These are phyloP conservation scores for Vanessa tameamea DNA, from an alignment of 1,140 invertebrate species.

Conservation along the genomic window DNA sequence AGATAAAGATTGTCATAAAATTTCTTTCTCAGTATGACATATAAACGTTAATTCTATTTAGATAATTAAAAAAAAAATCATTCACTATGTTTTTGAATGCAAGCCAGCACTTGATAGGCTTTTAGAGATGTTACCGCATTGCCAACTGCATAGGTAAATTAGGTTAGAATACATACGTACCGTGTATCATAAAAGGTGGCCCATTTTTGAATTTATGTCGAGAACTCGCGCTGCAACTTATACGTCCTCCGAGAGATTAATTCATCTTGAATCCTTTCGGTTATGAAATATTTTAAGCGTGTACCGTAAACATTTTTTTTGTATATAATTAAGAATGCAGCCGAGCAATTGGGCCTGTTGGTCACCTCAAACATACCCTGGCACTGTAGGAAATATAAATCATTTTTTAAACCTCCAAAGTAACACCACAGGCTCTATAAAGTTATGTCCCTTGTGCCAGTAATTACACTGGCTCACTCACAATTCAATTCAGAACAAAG, in stretches of 20 bases:
- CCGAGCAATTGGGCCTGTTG: too few relatives aligned
- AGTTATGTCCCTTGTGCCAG: too few relatives aligned
- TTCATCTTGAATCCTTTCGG: background rate
- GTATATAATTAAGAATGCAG: too few relatives aligned
- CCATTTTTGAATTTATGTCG: conserved; percentile 22
- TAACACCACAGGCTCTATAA: too few relatives aligned
- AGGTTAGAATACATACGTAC: conserved; percentile 20
- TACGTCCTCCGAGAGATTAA: background rate
- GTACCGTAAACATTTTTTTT: background rate
- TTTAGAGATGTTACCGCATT: conserved; percentile 22
- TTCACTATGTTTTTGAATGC: conserved; percentile 14
- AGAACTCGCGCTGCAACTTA: conserved; percentile 15
- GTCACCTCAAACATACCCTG: too few relatives aligned
- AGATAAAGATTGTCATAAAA: too few relatives aligned
- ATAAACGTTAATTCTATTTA: background rate
- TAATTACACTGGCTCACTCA: too few relatives aligned
- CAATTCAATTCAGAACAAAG: too few relatives aligned
- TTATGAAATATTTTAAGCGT: background rate
- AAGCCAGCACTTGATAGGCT: conserved; percentile 19
- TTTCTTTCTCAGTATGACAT: background rate
- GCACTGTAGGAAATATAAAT: too few relatives aligned
- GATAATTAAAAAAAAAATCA: conserved; percentile 7
- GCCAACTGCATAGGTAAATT: conserved; percentile 24
- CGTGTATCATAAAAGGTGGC: conserved; percentile 20
- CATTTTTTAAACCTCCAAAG: too few relatives aligned